A percentile compares a stretch with the other conserved stretches of the same genome.
phyloP scores from a whole-genome alignment of 2,113 vertebrate species.

The Bubo blakistoni region DNA sequence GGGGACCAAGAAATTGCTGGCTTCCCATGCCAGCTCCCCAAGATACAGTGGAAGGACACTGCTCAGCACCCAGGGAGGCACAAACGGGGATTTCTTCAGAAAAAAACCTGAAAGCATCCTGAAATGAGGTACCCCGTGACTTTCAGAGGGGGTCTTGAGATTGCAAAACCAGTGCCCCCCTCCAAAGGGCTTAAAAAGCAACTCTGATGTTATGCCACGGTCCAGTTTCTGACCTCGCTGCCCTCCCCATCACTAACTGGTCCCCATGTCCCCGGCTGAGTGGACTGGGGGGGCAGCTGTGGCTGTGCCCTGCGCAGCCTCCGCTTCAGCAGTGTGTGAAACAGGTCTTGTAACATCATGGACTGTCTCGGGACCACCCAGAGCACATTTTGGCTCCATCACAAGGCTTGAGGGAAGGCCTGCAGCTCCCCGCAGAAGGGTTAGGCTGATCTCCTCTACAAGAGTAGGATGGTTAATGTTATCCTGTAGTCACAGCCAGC shows the following conservation, averaged over 20 bases:
- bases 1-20: neutral
- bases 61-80: neutral
- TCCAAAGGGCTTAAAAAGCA: neutral
- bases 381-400: fast-evolving
- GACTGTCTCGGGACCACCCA: neutral
- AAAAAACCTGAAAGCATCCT: neutral
- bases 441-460: neutral
- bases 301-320: neutral
- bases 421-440: neutral
- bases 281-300: neutral
- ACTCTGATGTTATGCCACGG: fast-evolving
- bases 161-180: fast-evolving
- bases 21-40: neutral
- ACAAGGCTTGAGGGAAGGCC: neutral
- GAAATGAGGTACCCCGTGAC: fast-evolving
- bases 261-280: neutral
- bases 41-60: fast-evolving
- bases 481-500: neutral
- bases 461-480: neutral
- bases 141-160: neutral
- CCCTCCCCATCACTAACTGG: neutral
- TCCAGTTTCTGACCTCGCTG: fast-evolving
- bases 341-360: fast-evolving
- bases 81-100: neutral
- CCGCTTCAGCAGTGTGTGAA: neutral